Base-by-base conservation (phyloP, 2,113 vertebrate species). In the Corythoichthys haematopterus region DNA sequence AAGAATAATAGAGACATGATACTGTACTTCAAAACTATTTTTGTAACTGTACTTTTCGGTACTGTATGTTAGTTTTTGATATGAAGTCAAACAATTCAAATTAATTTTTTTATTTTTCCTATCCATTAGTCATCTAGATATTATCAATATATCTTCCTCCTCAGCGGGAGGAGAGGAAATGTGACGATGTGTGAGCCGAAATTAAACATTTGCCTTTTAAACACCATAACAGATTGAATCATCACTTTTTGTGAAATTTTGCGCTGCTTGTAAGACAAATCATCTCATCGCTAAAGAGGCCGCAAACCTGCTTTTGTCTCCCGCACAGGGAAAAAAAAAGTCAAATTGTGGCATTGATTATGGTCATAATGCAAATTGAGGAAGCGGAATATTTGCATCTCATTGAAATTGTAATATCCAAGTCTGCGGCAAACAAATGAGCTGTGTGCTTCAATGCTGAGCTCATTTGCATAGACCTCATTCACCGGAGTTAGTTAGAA, bases 341-440 rank as follows among this genome's bases (percentile, higher is more conserved):
- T 36, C n/a, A 37, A 66, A 68, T 73, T 35, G 40, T 59, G 16
- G 28, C 40, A 28, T n/a, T 46, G 36, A 59, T 13, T 53, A 16
- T 13, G 6, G 5, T 37, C 50, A 6, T 20, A 4, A 77, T 79
- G 67, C 69, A 85, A 70, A 83, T 78, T 4, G 28, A 15, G 37
- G 45, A 37, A 80, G 77, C 70, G 7, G 4, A 33, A 57, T 60
- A 69, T 47, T 62, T 65, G 74, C 48, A 67, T 61, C 38, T 62
- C 2, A 9, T 33, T 64, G 56, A 8, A 48, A 78, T 85, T 80
- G 83, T 65, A 73, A 80, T 83, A 70, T 68, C 52, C 8, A 3
- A n/a, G 20, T 33, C 52, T 55, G 52, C 0, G 52, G 20, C 52
- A 55, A 55, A 55, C 52, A 55, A 55, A 55, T 12, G 52, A 55